phyloP scores from a whole-genome alignment of 2,888 invertebrate genomes.

The Dastarcus helophoroides region DNA sequence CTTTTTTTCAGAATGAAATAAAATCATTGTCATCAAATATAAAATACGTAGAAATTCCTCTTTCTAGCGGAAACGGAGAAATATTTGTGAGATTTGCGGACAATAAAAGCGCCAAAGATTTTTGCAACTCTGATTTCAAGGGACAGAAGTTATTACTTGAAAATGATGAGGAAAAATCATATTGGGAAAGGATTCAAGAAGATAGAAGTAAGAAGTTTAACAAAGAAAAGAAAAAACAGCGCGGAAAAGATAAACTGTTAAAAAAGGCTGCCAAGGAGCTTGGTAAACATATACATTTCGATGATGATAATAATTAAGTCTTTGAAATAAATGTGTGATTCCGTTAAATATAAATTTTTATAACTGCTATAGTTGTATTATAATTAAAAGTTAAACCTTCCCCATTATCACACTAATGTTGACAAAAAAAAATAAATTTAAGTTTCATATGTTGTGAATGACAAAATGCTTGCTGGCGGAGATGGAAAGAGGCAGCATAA shows the following conservation, averaged over 20 bases:
- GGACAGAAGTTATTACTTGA: conserved; percentile 33
- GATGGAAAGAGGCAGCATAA: too few species aligned
- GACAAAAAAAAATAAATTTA: too few species aligned
- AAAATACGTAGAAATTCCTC: conserved; percentile 67
- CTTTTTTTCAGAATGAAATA: conserved; percentile 46
- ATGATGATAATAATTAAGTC: conserved; percentile 34
- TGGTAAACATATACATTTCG: conserved; percentile 63
- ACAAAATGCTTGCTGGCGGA: too few species aligned
- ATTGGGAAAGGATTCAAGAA: conserved; percentile 67
- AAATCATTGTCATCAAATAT: conserved; percentile 50
- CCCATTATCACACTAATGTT: too few species aligned
- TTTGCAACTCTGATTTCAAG: conserved; percentile 28
- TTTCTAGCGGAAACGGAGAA: conserved; percentile 49
- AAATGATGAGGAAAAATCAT: conserved; percentile 59
- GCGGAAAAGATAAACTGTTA: conserved; percentile 48
- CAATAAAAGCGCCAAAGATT: conserved; percentile 39
- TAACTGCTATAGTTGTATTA: conserved; percentile 1
- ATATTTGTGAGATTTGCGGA: conserved; percentile 55
- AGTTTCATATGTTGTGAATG: too few species aligned
- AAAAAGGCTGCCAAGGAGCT: conserved; percentile 53
- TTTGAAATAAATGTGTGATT: conserved; percentile 2
- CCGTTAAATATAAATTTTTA: background rate
- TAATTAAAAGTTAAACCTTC: too few species aligned
- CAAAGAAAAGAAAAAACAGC: conserved; percentile 39
- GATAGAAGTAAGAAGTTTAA: conserved; percentile 47